Conservation (phyloP, 2,888 invertebrate species). For the Laspeyria flexula region DNA sequence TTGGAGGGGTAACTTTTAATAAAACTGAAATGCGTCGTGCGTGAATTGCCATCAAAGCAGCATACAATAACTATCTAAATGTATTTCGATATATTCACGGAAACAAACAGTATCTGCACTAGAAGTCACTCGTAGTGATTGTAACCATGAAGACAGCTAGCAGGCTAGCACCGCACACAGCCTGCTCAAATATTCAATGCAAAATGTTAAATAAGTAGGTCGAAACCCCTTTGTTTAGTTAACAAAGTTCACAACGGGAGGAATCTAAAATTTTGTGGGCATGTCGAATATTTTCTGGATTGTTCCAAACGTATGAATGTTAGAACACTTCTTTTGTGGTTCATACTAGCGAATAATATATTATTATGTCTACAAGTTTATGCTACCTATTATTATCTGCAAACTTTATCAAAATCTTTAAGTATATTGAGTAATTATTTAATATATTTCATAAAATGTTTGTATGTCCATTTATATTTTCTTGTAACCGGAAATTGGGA, state of each 20-base stretch:
- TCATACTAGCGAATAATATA: not conserved
- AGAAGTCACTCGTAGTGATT: not conserved
- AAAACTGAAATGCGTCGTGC: too few relatives aligned
- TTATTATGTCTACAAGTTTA: not conserved
- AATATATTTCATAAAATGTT: too few relatives aligned
- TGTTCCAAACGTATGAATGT: slow-evolving; percentile 11
- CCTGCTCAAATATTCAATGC: slow-evolving; percentile 41
- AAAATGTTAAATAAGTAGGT: slow-evolving; percentile 40
- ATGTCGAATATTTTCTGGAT: slow-evolving; percentile 23
- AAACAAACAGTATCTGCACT: not conserved
- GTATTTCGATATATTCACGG: too few relatives aligned
- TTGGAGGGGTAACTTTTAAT: too few relatives aligned
- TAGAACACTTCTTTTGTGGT: slow-evolving; percentile 2
- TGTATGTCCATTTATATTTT: too few relatives aligned
- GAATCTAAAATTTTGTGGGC: slow-evolving; percentile 29
- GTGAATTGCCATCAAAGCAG: too few relatives aligned
- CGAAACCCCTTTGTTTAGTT: slow-evolving; percentile 38
- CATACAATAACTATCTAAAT: too few relatives aligned
- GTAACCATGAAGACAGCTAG: slow-evolving; percentile 21
- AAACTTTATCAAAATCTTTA: too few relatives aligned
- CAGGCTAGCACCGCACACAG: slow-evolving; percentile 16
- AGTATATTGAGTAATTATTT: too few relatives aligned
- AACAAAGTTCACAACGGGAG: slow-evolving; percentile 26
- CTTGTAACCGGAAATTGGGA: too few relatives aligned
- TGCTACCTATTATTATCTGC: not conserved